phyloP scores from a whole-genome alignment of 1,140 invertebrate species.

The Drosophila arawakana region DNA sequence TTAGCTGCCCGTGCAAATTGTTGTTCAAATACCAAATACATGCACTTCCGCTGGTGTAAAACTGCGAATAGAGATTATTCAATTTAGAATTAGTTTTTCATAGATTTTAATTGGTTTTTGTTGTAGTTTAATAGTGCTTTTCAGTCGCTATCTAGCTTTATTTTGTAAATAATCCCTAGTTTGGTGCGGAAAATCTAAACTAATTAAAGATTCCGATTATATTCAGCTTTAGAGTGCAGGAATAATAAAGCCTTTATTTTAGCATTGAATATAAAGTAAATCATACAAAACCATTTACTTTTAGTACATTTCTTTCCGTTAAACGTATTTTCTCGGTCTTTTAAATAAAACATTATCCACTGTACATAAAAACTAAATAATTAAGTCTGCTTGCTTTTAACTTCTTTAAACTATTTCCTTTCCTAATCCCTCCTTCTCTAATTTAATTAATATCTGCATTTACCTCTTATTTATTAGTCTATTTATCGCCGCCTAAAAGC shows the following conservation, averaged over 20 bases:
- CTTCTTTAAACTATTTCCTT: too few species aligned
- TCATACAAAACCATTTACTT: too few species aligned
- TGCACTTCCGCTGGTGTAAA: not conserved
- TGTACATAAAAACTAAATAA: too few species aligned
- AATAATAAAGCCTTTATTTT: too few species aligned
- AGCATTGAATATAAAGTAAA: too few species aligned
- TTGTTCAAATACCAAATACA: slow-evolving; percentile 7
- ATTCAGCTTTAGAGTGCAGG: too few species aligned
- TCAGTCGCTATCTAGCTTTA: not conserved
- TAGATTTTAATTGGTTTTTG: slow-evolving; percentile 9
- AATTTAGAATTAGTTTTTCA: slow-evolving; percentile 1
- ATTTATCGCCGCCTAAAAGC: slow-evolving; percentile 28
- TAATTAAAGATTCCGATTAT: not conserved
- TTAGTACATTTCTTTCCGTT: too few species aligned
- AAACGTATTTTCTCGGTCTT: too few species aligned
- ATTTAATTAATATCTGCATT: too few species aligned
- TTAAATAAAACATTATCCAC: too few species aligned
- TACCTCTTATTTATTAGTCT: not conserved
- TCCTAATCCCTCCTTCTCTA: too few species aligned
- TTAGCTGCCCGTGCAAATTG: slow-evolving; percentile 15
- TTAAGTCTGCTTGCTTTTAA: too few species aligned
- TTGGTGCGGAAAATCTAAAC: not conserved
- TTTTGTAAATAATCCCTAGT: not conserved
- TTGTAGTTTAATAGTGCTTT: not conserved
- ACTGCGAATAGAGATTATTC: not conserved